Percentiles rank a stretch among this genome's conserved stretches.
These are phyloP conservation scores for Tuberolachnus salignus DNA, from an alignment of 2,888 invertebrate species.

Conservation along the genomic window DNA sequence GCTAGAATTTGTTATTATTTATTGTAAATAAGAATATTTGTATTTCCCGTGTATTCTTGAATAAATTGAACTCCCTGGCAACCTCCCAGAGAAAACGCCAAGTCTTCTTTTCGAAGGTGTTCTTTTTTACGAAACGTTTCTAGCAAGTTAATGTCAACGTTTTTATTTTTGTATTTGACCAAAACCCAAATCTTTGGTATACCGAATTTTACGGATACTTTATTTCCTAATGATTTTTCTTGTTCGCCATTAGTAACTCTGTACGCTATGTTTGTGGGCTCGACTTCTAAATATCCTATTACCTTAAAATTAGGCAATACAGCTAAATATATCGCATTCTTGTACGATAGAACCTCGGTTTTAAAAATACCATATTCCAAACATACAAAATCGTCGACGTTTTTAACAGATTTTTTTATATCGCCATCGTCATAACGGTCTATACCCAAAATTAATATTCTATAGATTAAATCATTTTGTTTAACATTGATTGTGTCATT, in stretches of 20 bases:
- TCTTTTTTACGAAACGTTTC: slow-evolving; percentile 31
- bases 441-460: slow-evolving; percentile 6
- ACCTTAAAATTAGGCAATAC: slow-evolving; percentile 31
- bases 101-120: slow-evolving; percentile 24
- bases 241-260: neutral
- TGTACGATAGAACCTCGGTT: neutral
- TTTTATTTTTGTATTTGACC: slow-evolving; percentile 41
- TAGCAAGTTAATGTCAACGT: slow-evolving; percentile 28
- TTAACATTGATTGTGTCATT: slow-evolving; percentile 14
- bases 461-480: slow-evolving; percentile 18
- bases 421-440: slow-evolving; percentile 1
- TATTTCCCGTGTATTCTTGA: slow-evolving; percentile 29
- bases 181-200: slow-evolving; percentile 35
- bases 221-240: neutral
- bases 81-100: slow-evolving; percentile 28
- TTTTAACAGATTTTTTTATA: slow-evolving; percentile 11
- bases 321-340: slow-evolving; percentile 31
- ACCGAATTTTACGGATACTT: slow-evolving; percentile 11
- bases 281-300: slow-evolving; percentile 44
- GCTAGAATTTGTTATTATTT: neutral
- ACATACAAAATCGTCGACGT: slow-evolving; percentile 30
- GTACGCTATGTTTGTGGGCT: slow-evolving; percentile 7
- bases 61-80: slow-evolving; percentile 24
- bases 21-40: slow-evolving; percentile 25
- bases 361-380: slow-evolving; percentile 43